Conservation (phyloP, 2,888 invertebrate genomes). For the Parnassius mnemosyne region DNA sequence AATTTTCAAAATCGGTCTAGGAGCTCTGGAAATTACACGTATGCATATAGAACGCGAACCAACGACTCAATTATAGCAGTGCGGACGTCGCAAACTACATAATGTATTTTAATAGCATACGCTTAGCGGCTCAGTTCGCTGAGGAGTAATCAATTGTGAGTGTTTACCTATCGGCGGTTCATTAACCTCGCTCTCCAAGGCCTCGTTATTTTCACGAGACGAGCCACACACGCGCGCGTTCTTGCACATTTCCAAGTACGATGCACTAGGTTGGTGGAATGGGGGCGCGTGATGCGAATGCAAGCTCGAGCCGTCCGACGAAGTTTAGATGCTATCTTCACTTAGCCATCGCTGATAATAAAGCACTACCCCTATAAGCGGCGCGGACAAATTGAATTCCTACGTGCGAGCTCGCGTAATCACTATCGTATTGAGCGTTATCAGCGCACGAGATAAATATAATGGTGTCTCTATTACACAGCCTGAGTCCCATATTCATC, state of each 20-base stretch:
- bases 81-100: too few relatives aligned
- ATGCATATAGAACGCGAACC: too few relatives aligned
- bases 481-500: conserved; percentile 1
- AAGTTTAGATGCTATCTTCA: conserved; percentile 61
- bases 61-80: too few relatives aligned
- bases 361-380: conserved; percentile 56
- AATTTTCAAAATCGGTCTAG: too few relatives aligned
- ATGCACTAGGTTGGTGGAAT: conserved; percentile 73
- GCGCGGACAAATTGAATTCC: conserved; percentile 64
- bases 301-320: conserved; percentile 43
- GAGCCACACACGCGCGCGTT: conserved; percentile 61
- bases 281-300: conserved; percentile 73
- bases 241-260: conserved; percentile 67
- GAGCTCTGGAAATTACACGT: too few relatives aligned
- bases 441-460: conserved; percentile 37
- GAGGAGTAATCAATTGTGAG: conserved; percentile 44
- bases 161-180: conserved; percentile 61
- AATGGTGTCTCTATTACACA: conserved; percentile 32
- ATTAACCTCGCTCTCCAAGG: conserved; percentile 68
- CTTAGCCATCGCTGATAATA: conserved; percentile 51
- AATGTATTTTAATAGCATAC: too few relatives aligned
- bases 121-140: neutral
- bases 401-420: conserved; percentile 46
- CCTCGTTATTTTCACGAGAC: conserved; percentile 57
- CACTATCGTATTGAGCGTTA: conserved; percentile 50